A percentile compares a stretch with the other conserved stretches of the same genome.
phyloP scores from a whole-genome alignment of 2,888 invertebrate species.

The Apamea sordens region DNA sequence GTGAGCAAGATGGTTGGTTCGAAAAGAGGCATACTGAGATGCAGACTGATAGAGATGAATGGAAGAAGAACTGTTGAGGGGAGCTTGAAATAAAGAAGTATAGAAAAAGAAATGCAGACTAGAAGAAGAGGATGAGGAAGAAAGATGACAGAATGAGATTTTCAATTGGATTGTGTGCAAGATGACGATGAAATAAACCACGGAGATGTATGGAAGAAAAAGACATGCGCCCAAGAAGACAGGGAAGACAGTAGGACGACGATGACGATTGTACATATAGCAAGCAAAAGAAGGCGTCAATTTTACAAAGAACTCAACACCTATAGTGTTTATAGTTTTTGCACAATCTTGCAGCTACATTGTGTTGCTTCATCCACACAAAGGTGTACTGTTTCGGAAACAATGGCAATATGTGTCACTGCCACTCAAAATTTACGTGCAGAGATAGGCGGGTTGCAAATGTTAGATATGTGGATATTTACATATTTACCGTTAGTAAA shows the following conservation, averaged over 20 bases:
- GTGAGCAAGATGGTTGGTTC: background rate
- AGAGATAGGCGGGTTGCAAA: constrained; percentile 18
- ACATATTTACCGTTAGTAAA: constrained; percentile 19
- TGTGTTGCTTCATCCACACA: constrained; percentile 28
- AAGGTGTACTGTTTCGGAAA: constrained; percentile 42
- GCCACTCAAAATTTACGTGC: constrained; percentile 32
- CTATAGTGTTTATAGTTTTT: constrained; percentile 18
- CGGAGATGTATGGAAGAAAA: background rate
- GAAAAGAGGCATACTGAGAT: background rate
- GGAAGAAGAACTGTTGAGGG: background rate
- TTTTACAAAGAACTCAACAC: constrained; percentile 30
- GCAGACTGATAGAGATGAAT: background rate
- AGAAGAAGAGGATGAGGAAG: too few species aligned
- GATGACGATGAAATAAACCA: too few species aligned
- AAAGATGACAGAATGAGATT: background rate
- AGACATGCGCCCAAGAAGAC: too few species aligned
- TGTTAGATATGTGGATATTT: constrained; percentile 23
- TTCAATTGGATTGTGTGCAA: background rate
- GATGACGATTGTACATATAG: background rate
- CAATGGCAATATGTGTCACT: constrained; percentile 56
- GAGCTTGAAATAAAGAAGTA: background rate
- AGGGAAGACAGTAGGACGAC: background rate
- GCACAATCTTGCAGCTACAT: constrained; percentile 27
- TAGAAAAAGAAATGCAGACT: too few species aligned
- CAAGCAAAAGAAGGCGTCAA: background rate